Conservation (phyloP, 2,113 vertebrate genomes). For the Anhinga rufa region DNA sequence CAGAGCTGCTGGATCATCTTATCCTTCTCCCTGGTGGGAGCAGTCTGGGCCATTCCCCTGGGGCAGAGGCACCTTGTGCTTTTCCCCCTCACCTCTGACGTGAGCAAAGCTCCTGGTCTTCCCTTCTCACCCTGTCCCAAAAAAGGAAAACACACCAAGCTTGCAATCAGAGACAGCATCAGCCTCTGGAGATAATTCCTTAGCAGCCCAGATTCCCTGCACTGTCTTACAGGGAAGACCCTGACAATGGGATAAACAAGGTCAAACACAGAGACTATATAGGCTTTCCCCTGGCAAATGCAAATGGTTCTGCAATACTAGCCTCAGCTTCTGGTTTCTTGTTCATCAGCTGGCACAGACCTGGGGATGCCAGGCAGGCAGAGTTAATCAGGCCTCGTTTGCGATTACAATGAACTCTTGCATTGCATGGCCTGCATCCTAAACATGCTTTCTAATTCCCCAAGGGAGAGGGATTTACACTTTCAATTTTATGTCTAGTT, state of each 20-base stretch:
- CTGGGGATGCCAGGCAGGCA: not conserved
- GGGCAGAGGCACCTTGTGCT: not conserved
- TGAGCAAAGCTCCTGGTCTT: not conserved
- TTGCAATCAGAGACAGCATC: not conserved
- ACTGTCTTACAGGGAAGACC: not conserved
- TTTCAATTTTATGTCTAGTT: slow-evolving; percentile 60
- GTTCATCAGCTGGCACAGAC: not conserved
- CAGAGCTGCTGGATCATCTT: not conserved
- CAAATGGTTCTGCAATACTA: not conserved
- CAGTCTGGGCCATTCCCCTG: not conserved
- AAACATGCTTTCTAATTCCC: slow-evolving; percentile 54
- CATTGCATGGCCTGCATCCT: slow-evolving; percentile 51
- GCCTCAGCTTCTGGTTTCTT: not conserved
- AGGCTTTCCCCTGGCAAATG: not conserved
- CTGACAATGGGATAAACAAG: not conserved
- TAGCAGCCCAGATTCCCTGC: not conserved
- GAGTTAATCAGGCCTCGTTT: slow-evolving; percentile 47
- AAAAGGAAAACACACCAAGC: not conserved
- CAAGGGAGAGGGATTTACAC: slow-evolving; percentile 56
- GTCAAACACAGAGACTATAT: not conserved
- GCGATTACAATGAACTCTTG: slow-evolving; percentile 7
- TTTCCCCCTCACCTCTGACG: not conserved
- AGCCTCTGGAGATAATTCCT: not conserved
- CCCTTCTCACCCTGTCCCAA: not conserved
- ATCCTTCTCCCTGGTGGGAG: not conserved